Evolutionary conservation across 2,888 invertebrate species (phyloP).

Genomic region (Baronia brevicornis): DNA sequence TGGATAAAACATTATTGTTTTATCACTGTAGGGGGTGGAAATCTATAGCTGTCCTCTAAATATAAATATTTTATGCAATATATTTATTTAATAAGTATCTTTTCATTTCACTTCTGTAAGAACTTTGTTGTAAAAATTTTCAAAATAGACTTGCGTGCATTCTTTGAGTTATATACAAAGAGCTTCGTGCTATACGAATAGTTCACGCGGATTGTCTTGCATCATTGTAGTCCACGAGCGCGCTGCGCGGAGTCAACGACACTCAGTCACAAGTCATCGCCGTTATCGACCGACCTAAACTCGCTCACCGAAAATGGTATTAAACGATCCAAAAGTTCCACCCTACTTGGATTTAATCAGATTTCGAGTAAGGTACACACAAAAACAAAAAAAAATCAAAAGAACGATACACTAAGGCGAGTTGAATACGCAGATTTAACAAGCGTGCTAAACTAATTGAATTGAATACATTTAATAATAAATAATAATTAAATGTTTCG

Average conservation of each 20-base stretch:
- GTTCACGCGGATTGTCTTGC: conserved; percentile 47
- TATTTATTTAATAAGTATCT: too few relatives aligned
- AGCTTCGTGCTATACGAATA: conserved; percentile 47
- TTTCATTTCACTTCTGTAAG: too few relatives aligned
- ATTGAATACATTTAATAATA: conserved; percentile 11
- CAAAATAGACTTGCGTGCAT: too few relatives aligned
- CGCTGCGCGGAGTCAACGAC: conserved; percentile 61
- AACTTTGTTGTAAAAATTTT: too few relatives aligned
- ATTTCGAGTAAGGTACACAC: conserved; percentile 12
- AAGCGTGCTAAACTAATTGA: too few relatives aligned
- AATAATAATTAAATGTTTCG: too few relatives aligned
- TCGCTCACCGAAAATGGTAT: conserved; percentile 15
- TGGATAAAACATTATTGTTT: too few relatives aligned
- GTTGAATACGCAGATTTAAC: too few relatives aligned
- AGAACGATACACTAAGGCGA: conserved; percentile 5
- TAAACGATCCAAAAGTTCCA: conserved; percentile 11
- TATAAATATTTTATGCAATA: too few relatives aligned
- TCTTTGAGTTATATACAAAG: conserved; percentile 22
- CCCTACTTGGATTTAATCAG: conserved; percentile 13
- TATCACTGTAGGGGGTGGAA: too few relatives aligned
- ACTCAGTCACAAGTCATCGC: conserved; percentile 45
- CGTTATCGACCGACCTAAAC: conserved; percentile 24
- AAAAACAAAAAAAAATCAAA: conserved; percentile 3
- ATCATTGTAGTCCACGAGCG: conserved; percentile 47
- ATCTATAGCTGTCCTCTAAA: too few relatives aligned